Conservation (phyloP, 2,797 vertebrate species). For the Sebastolobus altivelis region DNA sequence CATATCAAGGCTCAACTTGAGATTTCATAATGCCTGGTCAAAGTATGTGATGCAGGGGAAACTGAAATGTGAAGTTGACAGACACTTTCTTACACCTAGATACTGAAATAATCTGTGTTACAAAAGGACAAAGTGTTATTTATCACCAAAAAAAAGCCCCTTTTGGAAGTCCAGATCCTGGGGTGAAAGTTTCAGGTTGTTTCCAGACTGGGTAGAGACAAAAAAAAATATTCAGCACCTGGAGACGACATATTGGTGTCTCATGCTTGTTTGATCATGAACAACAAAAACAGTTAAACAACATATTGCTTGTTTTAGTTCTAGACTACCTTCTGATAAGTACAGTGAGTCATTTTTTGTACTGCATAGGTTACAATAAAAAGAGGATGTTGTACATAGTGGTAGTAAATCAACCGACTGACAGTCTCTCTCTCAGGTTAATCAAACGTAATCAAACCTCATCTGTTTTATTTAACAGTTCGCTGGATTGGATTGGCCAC, state of each 20-base stretch:
- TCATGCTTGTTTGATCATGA: constrained; percentile 51
- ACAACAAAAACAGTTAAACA: constrained; percentile 38
- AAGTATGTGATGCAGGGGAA: constrained; percentile 28
- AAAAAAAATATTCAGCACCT: constrained; percentile 17
- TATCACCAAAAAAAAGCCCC: not conserved
- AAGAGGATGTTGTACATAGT: constrained; percentile 66
- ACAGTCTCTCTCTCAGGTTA: constrained; percentile 79
- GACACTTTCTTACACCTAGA: not conserved
- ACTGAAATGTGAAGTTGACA: constrained; percentile 28
- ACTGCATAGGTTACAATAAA: constrained; percentile 48
- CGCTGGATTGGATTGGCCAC: constrained; percentile 35
- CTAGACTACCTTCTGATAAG: constrained; percentile 51
- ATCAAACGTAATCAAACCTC: constrained; percentile 71
- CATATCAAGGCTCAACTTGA: constrained; percentile 3
- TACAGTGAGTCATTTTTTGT: constrained; percentile 48
- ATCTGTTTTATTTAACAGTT: constrained; percentile 58
- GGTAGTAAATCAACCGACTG: constrained; percentile 60
- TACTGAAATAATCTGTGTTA: not conserved
- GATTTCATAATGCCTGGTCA: constrained; percentile 26
- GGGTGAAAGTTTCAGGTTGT: constrained; percentile 30
- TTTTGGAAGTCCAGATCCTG: constrained; percentile 9
- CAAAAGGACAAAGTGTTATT: not conserved
- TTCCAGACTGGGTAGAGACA: constrained; percentile 27
- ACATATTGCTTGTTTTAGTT: constrained; percentile 57
- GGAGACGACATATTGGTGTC: constrained; percentile 22